A percentile compares a stretch with the other conserved stretches of the same genome.
Evolutionary conservation across 92 coral and sea anemone species (phyloP).

Genomic region (Porites cylindrica): DNA sequence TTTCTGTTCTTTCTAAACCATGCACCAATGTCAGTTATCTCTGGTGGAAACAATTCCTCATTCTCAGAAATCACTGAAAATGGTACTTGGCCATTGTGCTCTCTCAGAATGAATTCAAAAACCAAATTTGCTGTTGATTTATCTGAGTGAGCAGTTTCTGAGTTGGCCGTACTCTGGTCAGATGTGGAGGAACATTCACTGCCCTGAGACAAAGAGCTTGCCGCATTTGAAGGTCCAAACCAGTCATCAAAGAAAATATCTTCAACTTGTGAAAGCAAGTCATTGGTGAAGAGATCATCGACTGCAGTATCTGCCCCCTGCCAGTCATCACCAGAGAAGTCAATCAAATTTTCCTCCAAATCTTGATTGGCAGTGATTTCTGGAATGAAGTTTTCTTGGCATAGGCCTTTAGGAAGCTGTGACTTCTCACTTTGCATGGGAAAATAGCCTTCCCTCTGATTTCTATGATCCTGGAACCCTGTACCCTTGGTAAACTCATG

Average conservation of each 20-base stretch:
- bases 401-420: background rate
- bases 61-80: constrained; percentile 60
- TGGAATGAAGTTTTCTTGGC: background rate
- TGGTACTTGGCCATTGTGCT: constrained; percentile 62
- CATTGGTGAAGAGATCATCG: constrained; percentile 30
- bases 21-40: constrained; percentile 40
- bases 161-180: constrained; percentile 6
- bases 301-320: constrained; percentile 42
- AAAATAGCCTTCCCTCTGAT: background rate
- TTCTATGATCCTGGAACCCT: background rate
- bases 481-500: background rate
- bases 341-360: constrained; percentile 48
- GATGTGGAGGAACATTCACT: background rate
- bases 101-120: constrained; percentile 52
- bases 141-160: background rate
- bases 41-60: constrained; percentile 61
- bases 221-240: background rate
- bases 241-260: constrained; percentile 12
- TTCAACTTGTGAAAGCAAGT: constrained; percentile 58
- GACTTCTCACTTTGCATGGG: background rate
- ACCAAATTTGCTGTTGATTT: constrained; percentile 45
- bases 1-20: constrained; percentile 68
- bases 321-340: constrained; percentile 40
- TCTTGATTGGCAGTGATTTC: background rate
- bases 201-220: constrained; percentile 42